A percentile compares a stretch with the other conserved stretches of the same genome.
Evolutionary conservation across 2,888 invertebrate species (phyloP).

Genomic region (Tenthredo mesomela): DNA sequence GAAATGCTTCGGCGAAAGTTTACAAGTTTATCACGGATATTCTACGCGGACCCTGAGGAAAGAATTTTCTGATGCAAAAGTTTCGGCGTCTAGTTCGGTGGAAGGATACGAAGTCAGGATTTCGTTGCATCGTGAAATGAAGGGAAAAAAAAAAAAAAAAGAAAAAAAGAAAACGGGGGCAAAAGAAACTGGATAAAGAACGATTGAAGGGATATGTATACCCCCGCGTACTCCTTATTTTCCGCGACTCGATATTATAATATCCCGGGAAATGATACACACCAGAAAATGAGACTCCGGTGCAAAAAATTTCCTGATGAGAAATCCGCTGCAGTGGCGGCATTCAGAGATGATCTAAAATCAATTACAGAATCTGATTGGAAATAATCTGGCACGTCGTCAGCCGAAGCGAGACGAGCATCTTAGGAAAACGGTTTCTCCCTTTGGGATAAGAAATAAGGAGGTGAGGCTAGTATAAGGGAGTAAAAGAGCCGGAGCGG

Average conservation of each 20-base stretch:
- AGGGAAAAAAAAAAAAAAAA: not conserved
- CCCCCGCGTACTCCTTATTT: not conserved
- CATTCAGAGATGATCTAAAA: constrained; percentile 70
- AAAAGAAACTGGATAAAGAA: not conserved
- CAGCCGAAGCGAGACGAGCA: not conserved
- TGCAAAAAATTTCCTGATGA: not conserved
- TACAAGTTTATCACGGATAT: constrained; percentile 69
- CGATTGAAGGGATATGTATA: not conserved
- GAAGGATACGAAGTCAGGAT: not conserved
- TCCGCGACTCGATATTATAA: not conserved
- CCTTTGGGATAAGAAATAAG: not conserved
- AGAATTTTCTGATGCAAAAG: constrained; percentile 71
- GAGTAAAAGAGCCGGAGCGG: constrained; percentile 62
- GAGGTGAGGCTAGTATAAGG: not conserved
- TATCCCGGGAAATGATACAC: not conserved
- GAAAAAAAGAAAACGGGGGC: not conserved
- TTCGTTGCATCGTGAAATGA: not conserved
- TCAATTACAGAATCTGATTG: constrained; percentile 73
- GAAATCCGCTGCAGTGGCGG: not conserved
- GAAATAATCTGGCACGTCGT: constrained; percentile 72
- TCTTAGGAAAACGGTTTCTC: constrained; percentile 34
- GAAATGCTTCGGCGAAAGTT: constrained; percentile 60
- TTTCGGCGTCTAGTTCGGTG: constrained; percentile 59
- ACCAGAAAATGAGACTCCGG: not conserved
- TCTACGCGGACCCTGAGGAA: constrained; percentile 59